Evolutionary conservation across 2,113 vertebrate genomes (phyloP).

Genomic region (Athene cunicularia): DNA sequence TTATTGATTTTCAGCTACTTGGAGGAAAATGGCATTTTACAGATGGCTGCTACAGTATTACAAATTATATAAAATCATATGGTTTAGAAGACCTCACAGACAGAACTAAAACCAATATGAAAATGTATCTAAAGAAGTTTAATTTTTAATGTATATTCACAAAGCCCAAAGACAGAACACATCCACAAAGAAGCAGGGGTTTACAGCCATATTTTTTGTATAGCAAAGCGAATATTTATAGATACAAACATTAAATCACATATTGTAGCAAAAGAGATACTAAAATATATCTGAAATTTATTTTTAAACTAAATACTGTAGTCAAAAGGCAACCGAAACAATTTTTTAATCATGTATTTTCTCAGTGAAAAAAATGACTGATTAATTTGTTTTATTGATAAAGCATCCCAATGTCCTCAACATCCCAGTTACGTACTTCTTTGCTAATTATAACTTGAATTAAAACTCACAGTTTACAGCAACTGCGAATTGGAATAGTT

Average conservation of each 20-base stretch:
- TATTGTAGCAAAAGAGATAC: not conserved
- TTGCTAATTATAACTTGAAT: not conserved
- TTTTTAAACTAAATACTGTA: not conserved
- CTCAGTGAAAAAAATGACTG: not conserved
- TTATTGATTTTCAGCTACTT: not conserved
- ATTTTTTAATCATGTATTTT: accelerated
- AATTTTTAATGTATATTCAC: not conserved
- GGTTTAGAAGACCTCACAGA: not conserved
- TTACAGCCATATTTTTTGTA: not conserved
- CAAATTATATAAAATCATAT: not conserved
- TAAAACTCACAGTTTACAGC: not conserved
- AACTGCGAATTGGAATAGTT: not conserved
- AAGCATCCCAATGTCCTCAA: not conserved
- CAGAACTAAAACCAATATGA: not conserved
- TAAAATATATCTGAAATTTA: not conserved
- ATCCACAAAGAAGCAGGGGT: not conserved
- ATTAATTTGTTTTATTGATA: not conserved
- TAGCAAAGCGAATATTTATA: not conserved
- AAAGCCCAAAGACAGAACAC: not conserved
- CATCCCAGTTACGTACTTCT: not conserved
- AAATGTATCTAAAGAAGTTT: not conserved
- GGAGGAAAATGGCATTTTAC: not conserved
- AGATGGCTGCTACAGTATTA: not conserved
- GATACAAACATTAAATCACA: not conserved
- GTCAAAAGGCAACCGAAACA: not conserved